Evolutionary conservation across 2,888 invertebrate species (phyloP), one percentile per base, ranked within the genome.

Genomic region (Eupelmus urozonus): DNA sequence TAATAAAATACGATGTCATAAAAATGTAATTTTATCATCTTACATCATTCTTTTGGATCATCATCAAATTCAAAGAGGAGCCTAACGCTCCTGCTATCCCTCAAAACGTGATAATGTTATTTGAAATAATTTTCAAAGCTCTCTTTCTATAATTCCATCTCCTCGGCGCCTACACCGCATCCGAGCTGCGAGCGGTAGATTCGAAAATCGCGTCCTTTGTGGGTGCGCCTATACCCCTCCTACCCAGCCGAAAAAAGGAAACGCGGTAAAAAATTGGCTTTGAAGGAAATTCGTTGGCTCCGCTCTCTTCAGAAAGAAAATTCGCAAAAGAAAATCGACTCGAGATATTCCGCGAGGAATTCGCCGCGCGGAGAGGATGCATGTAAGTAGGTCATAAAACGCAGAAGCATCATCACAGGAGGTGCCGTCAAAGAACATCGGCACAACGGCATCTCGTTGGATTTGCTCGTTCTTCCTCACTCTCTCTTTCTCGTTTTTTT

Each of bases 301-400:
- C 63, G 57, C 59, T 42, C 69, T 73, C 53, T 73, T 71, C 45
- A 76, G 59, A 74, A 80, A 76, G 73, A 80, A 80, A 76, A 76
- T 79, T 80, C 62, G 69, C 73, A 59, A 80, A 74, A 80, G 69
- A 74, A 80, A 80, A 80, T 80, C 79, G 76, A 69, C 76, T 70
- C 57, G 42, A 76, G 69, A 73, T 73, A 80, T 76, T 76, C 79
- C 70, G 53, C 73, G 59, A 73, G 73, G 55, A 73, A 79, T 76
- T 69, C 55, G 66, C 40, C 23, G 13, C n/a, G n/a, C n/a, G 71
- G 27, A 59, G 55, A 25, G 74, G 73, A 76, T 76, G 73, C 79
- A 80, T 76, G 79, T 82, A 82, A 82, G 82, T 82, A 82, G 82
- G 78, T 82, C 79, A 81, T 82, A 82, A 82, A 82, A 81, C 80